Evolutionary conservation across 2,113 vertebrate genomes (phyloP), one percentile per base, ranked within the genome.

Genomic region (Bombycilla garrulus): DNA sequence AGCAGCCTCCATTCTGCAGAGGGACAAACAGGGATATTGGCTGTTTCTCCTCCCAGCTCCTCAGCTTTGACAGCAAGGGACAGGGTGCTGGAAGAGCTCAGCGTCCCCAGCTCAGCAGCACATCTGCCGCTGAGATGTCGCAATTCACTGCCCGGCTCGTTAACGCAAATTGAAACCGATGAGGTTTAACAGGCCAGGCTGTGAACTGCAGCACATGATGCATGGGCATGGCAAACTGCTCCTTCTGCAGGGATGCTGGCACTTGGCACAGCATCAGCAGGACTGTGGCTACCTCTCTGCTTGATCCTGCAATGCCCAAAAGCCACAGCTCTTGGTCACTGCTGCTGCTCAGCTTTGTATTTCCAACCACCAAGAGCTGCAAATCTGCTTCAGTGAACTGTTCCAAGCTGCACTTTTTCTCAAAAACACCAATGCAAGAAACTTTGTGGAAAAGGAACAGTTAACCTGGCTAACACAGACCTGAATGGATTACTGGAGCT

Each of bases 391-490:
- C 31, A 85, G 78, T 8, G 50, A 79, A 58, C 15, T 45, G 33
- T 8, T 89, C 88, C 67, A 57, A 85, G 24, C 58, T 33, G n/a
- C 15, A 62, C 54, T 93, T 93, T 91, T 88, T 45, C 78, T 86
- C 77, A 69, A 79, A 66, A 78, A 72, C 81, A 94, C 53, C 45
- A 81, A 66, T 35, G 64, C 84, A 92, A 91, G 95, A 86, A 92
- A 69, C 74, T 91, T 48, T 3, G 16, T 74, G 86, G 92, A 42
- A 85, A 88, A 94, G 4, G 21, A 90, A 76, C n/a, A 19, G 67
- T 94, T 81, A 90, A 87, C 73, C 65, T 60, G 48, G 25, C 61
- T 79, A 88, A 76, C 13, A 25, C 33, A 86, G 51, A 76, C 82
- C 89, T 48, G 50, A 81, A 72, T 4, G 3, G 73, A 56, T 87